Evolutionary conservation across 2,888 invertebrate genomes (phyloP), one percentile per base, ranked within the genome.

Genomic region (Kuschelorhynchus macadamiae): DNA sequence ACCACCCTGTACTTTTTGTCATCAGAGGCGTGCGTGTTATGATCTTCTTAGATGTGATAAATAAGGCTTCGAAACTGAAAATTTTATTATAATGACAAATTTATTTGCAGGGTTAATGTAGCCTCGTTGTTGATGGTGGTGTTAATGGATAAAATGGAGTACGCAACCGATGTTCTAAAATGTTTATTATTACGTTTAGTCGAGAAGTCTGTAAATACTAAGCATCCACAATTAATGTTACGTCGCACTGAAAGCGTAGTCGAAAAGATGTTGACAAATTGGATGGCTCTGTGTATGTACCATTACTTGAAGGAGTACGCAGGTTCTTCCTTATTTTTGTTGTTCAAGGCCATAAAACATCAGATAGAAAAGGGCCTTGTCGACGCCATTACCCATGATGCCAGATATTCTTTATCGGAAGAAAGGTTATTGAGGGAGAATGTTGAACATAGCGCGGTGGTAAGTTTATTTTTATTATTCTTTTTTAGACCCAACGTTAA

Each of bases 321-420:
- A 4, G 96, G 96, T 8, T 93, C 94, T 8, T 94, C 95, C 14
- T 85, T 97, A 57, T 97, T 96, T 84, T 86, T 96, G 56, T 85
- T 97, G 25, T 96, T 95, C 82, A 96, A 96, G 86, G 97, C 97
- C 8, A 98, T 99, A 74, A 99, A 99, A 84, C 97, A 98, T 87
- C 99, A 99, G 86, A 96, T 98, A 72, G 98, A 98, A 82, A 99
- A 99, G 82, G 99, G 99, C 17, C 93, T 99, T 8, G 98, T 99
- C 2, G 99, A 99, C 85, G 94, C 95, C 1, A 89, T 98, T 41
- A 98, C 98, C 0, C 93, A 97, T 79, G 99, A 99, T 85, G 98
- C 99, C 1, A 90, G 98, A 67, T 99, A 99, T 84, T 98, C 98
- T 0, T 87, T 99, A 32, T 97, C 97, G 5, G 99, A 99, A 85